phyloP scores from a whole-genome alignment of 2,888 invertebrate genomes.

The Scaptomyza flava region DNA sequence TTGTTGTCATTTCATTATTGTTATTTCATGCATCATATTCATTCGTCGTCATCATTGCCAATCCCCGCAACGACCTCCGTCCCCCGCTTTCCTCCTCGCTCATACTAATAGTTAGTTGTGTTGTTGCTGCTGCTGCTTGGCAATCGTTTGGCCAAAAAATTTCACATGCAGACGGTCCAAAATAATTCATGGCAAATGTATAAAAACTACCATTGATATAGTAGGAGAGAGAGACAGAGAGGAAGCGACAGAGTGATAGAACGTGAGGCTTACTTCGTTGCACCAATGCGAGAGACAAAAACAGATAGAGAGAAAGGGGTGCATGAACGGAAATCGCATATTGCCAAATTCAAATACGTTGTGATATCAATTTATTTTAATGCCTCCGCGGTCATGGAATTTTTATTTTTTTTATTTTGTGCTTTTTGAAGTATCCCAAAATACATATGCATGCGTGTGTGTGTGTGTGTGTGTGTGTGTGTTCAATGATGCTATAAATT shows the following conservation, averaged over 20 bases:
- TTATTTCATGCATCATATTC: constrained; percentile 78
- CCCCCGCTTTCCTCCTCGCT: neutral
- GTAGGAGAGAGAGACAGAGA: neutral
- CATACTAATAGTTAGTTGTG: constrained; percentile 40
- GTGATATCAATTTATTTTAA: constrained; percentile 73
- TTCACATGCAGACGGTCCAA: constrained; percentile 65
- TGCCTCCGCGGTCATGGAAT: constrained; percentile 47
- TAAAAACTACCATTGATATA: constrained; percentile 44
- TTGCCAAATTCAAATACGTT: constrained; percentile 61
- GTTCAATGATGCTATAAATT: neutral
- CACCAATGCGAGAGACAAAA: too few relatives aligned
- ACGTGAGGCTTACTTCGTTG: constrained; percentile 1
- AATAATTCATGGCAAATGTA: constrained; percentile 68
- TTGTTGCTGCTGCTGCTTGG: too few relatives aligned
- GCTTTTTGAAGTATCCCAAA: neutral
- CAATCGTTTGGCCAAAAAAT: constrained; percentile 65
- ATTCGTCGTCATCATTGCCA: constrained; percentile 41
- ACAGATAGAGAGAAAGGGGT: neutral
- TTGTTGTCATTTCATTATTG: constrained; percentile 79
- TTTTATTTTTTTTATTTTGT: constrained; percentile 27
- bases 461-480: neutral
- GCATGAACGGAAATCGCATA: constrained; percentile 40
- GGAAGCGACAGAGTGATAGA: neutral
- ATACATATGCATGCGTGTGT: neutral
- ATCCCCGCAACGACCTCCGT: neutral